Conservation (phyloP, 64 coral and sea anemone genomes). For the Montipora sp. region DNA sequence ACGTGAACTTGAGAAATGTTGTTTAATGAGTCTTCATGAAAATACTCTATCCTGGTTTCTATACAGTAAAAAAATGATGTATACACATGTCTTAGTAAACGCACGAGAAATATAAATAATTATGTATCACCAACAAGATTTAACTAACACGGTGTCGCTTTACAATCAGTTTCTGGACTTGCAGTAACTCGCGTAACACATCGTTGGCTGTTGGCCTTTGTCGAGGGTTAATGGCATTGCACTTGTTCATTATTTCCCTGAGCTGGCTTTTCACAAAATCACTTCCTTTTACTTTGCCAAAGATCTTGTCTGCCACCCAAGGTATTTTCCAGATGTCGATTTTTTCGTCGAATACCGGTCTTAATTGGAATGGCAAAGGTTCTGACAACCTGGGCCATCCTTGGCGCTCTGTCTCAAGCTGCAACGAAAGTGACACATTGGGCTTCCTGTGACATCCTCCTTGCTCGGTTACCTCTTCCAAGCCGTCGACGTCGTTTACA, state of each 20-base stretch:
- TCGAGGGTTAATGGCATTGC: background rate
- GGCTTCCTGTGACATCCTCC: background rate
- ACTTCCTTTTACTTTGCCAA: background rate
- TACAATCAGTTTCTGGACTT: background rate
- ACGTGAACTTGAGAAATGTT: no score
- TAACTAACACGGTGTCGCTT: no score
- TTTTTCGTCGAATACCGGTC: conserved; percentile 11
- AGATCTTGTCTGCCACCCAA: background rate
- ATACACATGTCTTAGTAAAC: no score
- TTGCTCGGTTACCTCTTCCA: background rate
- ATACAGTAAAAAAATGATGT: no score
- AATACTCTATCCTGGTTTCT: no score
- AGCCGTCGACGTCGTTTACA: conserved; percentile 12
- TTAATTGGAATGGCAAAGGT: background rate
- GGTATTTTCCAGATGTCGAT: conserved; percentile 22
- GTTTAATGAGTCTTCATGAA: no score
- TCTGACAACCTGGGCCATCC: background rate
- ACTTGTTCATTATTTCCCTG: background rate
- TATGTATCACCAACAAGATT: no score
- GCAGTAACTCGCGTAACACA: background rate
- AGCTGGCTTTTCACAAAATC: conserved; percentile 22
- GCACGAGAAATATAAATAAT: no score
- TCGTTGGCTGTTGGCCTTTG: conserved; percentile 1
- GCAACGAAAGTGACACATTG: background rate
- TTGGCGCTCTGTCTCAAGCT: background rate